Evolutionary conservation across 2,888 invertebrate species (phyloP).

Genomic region (Agrotis puta): DNA sequence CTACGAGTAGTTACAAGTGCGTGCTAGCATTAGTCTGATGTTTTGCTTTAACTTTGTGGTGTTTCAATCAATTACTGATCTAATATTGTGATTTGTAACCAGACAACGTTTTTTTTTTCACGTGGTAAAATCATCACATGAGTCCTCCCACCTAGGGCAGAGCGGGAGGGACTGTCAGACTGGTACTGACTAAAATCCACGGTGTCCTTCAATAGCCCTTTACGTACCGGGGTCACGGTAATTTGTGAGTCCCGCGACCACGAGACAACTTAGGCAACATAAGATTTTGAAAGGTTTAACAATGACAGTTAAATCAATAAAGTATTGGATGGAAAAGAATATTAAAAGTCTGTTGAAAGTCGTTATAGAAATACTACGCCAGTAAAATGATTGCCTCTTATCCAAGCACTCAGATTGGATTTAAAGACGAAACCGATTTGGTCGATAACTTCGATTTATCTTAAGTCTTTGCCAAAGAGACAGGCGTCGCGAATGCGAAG

Average conservation of each 20-base stretch:
- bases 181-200: too few species aligned
- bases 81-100: too few species aligned
- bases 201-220: too few species aligned
- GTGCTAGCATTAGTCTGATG: background rate
- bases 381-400: background rate
- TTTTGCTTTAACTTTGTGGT: background rate
- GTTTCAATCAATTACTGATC: background rate
- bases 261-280: too few species aligned
- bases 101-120: too few species aligned
- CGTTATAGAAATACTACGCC: background rate
- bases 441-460: conserved; percentile 12
- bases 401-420: background rate
- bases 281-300: background rate
- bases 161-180: too few species aligned
- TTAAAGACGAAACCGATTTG: background rate
- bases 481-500: too few species aligned
- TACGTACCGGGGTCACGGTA: too few species aligned
- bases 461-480: too few species aligned
- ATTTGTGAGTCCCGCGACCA: too few species aligned
- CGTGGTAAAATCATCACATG: too few species aligned
- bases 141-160: too few species aligned
- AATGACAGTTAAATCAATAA: background rate
- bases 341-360: background rate
- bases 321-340: background rate
- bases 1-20: background rate